phyloP scores from a whole-genome alignment of 1,140 invertebrate genomes.

The Hylyphantes graminicola region DNA sequence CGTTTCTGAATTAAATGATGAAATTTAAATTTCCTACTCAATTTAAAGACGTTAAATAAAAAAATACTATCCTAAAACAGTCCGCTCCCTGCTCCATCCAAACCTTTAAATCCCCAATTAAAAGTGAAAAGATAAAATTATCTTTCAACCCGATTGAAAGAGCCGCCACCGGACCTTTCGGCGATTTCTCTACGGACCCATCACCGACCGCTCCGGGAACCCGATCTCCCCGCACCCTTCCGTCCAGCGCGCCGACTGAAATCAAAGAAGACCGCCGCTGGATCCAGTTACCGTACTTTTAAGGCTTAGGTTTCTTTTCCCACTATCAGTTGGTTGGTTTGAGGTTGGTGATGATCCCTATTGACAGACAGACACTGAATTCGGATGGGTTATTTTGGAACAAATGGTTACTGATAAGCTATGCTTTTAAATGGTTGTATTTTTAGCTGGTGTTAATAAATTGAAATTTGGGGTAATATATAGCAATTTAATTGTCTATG shows the following conservation, averaged over 20 bases:
- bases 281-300: background rate
- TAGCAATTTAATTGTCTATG: no score
- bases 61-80: background rate
- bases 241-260: conserved; percentile 21
- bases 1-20: no score
- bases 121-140: conserved; percentile 8
- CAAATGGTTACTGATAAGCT: background rate
- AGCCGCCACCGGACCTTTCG: background rate
- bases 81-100: background rate
- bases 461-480: no score
- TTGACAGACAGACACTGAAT: background rate
- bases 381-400: background rate
- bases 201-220: conserved; percentile 44
- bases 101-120: background rate
- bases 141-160: background rate
- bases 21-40: no score
- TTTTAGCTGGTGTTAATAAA: no score
- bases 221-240: conserved; percentile 38
- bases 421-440: no score
- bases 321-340: background rate
- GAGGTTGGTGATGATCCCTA: conserved; percentile 19
- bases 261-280: conserved; percentile 20
- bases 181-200: background rate
- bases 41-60: background rate
- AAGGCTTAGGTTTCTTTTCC: background rate